Evolutionary conservation across 2,888 invertebrate species (phyloP).

Genomic region (Eilema caniola): DNA sequence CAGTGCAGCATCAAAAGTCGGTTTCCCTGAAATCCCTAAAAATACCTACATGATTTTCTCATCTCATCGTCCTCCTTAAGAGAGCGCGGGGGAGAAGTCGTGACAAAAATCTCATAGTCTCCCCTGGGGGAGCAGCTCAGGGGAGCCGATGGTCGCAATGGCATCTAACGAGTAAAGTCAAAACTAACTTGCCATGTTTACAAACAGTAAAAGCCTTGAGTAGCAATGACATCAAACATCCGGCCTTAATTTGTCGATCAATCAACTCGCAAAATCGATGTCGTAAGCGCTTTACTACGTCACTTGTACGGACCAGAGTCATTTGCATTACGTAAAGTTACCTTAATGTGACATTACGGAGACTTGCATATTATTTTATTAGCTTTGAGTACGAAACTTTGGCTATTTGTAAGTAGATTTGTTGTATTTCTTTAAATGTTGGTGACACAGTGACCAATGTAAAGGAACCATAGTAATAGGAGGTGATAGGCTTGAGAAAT

Average conservation of each 20-base stretch:
- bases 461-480: background rate
- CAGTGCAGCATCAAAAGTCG: too few relatives aligned
- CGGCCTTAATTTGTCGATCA: slow-evolving; percentile 39
- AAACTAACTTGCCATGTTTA: slow-evolving; percentile 37
- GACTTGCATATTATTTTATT: slow-evolving; percentile 4
- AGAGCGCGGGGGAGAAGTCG: too few relatives aligned
- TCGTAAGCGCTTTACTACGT: slow-evolving; percentile 39
- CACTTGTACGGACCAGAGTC: slow-evolving; percentile 19
- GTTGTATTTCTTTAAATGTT: slow-evolving; percentile 3
- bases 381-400: background rate
- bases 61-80: too few relatives aligned
- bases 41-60: too few relatives aligned
- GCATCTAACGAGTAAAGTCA: background rate
- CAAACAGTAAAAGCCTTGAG: slow-evolving; percentile 46
- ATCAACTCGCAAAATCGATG: slow-evolving; percentile 46
- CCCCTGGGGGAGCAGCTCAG: too few relatives aligned
- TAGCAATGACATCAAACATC: slow-evolving; percentile 42
- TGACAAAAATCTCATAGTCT: too few relatives aligned
- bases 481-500: background rate
- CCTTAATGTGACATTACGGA: slow-evolving; percentile 3
- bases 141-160: too few relatives aligned
- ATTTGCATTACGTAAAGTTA: slow-evolving; percentile 35
- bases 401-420: background rate
- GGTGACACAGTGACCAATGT: slow-evolving; percentile 4
- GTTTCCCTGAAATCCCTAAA: too few relatives aligned